Evolutionary conservation across 1,140 invertebrate genomes (phyloP), one percentile per base, ranked within the genome.

Genomic region (Camponotus floridanus): DNA sequence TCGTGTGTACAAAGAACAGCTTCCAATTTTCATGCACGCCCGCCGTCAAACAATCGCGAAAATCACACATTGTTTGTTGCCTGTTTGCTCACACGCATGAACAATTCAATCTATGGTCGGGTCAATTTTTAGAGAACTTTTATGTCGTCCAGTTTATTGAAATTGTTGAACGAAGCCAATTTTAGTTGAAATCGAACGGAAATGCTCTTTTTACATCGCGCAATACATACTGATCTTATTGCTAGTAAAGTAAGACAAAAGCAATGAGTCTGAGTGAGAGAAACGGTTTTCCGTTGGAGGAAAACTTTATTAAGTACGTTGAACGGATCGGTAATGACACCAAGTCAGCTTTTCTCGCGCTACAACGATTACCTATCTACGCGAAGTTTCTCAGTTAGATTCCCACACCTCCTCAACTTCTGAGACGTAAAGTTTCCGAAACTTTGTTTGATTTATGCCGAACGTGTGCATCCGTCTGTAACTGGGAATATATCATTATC

Each of bases 71-170:
- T 81, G 68, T 61, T 74, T 83, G 68, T 61, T 83, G 68, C 9
- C 68, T 74, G 68, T 73, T 83, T 80, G 65, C 55, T 61, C 57
- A 15, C 31, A 74, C 45, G 68, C 55, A 73, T 18, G 39, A 74
- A 62, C 79, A 70, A 83, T 61, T 39, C 68, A 83, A 83, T 83
- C 26, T 48, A 61, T 39, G 55, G 57, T 61, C 26, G 26, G 18
- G 31, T 13, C 62, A 83, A 74, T 73, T 83, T 83, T 83, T 74
- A 42, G 55, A 55, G 71, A 51, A 83, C 13, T 83, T 83, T 67
- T 36, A 70, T 48, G 78, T 80, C 64, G 45, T 68, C 64, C 45
- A 73, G 79, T 83, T 62, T 73, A 61, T 83, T 83, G 78, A 80
- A 80, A 80, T 83, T 31, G 68, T 73, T 61, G 68, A 74, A 31